A percentile compares a stretch with the other conserved stretches of the same genome.
Conservation (phyloP, 1,140 invertebrate species). For the Lamellibrachia luymesi region DNA sequence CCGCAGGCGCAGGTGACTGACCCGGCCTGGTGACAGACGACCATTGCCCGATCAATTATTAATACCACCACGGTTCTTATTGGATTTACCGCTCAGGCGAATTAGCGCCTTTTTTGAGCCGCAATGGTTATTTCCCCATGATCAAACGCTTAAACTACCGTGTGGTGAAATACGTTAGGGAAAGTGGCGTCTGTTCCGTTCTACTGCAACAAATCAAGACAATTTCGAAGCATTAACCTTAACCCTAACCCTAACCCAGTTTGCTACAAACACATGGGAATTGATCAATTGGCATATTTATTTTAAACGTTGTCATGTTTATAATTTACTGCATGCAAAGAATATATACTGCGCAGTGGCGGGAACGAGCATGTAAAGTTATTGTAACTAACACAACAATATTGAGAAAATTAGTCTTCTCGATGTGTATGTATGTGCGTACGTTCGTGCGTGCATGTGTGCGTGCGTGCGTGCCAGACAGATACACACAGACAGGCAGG, state of each 20-base stretch:
- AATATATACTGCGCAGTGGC: background rate
- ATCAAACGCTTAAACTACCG: background rate
- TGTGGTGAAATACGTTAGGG: background rate
- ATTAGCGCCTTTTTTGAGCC: background rate
- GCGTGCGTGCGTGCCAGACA: background rate
- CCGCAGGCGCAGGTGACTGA: background rate
- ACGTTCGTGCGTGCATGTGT: background rate
- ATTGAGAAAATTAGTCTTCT: background rate
- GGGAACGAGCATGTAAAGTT: background rate
- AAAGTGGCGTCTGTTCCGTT: background rate
- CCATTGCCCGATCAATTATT: background rate
- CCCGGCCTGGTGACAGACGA: background rate
- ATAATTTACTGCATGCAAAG: background rate
- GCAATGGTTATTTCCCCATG: background rate
- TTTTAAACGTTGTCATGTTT: background rate
- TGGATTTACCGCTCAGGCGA: background rate
- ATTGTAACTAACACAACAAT: background rate
- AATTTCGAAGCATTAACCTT: background rate
- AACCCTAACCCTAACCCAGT: background rate
- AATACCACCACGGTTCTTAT: background rate
- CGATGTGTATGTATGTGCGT: slow-evolving; percentile 3
- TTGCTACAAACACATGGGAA: background rate
- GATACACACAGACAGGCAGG: too few species aligned
- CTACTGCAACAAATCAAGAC: background rate
- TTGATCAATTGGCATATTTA: background rate